Base-by-base conservation (phyloP, 2,797 vertebrate genomes). In the Gymnopithys bicolor region DNA sequence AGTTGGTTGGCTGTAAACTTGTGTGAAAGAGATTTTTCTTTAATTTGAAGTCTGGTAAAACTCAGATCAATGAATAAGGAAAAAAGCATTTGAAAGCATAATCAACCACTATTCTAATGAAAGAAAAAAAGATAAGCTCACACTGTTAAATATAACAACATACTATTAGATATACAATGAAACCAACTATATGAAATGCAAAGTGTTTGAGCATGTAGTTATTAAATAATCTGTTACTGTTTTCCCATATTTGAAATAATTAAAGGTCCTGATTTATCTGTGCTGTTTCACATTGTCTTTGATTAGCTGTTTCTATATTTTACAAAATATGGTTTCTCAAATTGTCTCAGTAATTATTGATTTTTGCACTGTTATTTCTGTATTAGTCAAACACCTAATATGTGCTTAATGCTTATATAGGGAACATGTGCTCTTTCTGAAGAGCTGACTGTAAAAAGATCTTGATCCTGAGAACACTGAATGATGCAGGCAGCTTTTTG, bases 201-300 rank as follows among this genome's bases (percentile, higher is more conserved):
- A 84, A 79, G 59, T 66, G 5, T 68, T 71, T 7, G 39, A 76
- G 15, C 41, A 55, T 22, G 28, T 64, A 71, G 24, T 88, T 86
- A 71, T 79, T 76, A 60, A 94, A 81, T 75, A 67, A 80, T 79
- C n/a, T 67, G 5, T 30, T 48, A 32, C 27, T 92, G 9, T 43
- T 91, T 93, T 83, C 52, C 39, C 35, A 1, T 81, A n/a, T 67
- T 55, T 52, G 23, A 90, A 88, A 64, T 89, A 81, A 95, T 75
- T 74, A 59, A 81, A 58, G n/a, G 22, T 68, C 87, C 27, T 5
- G 11, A 32, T 87, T 79, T 67, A 46, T 77, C 32, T 62, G 15
- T 83, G 32, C 10, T 75, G 85, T 80, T 75, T 24, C 0, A 0
- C 19, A 8, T 41, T 74, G 37, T 68, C 23, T 84, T 71, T 80